These are phyloP conservation scores for Vicugna pacos DNA, from an alignment of 2,113 vertebrate species.

Conservation along the genomic window DNA sequence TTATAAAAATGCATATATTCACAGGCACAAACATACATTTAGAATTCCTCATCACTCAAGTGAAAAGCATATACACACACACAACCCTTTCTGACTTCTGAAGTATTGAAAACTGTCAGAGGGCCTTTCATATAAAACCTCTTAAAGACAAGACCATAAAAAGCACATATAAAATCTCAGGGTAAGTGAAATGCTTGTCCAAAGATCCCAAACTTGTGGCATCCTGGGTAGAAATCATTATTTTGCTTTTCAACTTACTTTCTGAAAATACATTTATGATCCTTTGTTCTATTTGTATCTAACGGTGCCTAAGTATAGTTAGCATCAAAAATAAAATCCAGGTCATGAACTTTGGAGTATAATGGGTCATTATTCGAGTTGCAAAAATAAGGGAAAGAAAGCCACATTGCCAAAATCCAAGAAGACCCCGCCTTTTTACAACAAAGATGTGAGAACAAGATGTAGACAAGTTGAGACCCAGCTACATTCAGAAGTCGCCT, in stretches of 20 bases:
- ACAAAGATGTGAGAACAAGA: background rate
- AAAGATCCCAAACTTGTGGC: background rate
- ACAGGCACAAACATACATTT: conserved; percentile 16
- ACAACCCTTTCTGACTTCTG: background rate
- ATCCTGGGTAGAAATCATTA: background rate
- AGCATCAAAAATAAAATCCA: conserved; percentile 68
- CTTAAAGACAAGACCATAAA: conserved; percentile 44
- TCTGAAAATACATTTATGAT: conserved; percentile 50
- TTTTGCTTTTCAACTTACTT: conserved; percentile 54
- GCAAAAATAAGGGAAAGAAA: conserved; percentile 11
- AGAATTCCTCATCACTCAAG: background rate
- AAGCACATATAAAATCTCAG: background rate
- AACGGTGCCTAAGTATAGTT: conserved; percentile 48
- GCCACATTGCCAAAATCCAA: conserved; percentile 5
- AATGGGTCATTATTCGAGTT: conserved; percentile 65
- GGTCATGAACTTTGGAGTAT: conserved; percentile 70
- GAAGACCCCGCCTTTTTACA: background rate
- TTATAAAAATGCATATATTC: background rate
- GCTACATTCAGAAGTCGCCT: background rate
- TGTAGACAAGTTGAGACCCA: background rate
- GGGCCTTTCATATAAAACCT: conserved; percentile 42
- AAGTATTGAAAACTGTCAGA: conserved; percentile 43
- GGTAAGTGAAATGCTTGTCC: background rate
- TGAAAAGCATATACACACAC: background rate
- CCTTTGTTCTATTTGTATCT: conserved; percentile 61